These are phyloP conservation scores for Zaprionus bogoriensis DNA, from an alignment of 2,888 invertebrate species.

Conservation along the genomic window DNA sequence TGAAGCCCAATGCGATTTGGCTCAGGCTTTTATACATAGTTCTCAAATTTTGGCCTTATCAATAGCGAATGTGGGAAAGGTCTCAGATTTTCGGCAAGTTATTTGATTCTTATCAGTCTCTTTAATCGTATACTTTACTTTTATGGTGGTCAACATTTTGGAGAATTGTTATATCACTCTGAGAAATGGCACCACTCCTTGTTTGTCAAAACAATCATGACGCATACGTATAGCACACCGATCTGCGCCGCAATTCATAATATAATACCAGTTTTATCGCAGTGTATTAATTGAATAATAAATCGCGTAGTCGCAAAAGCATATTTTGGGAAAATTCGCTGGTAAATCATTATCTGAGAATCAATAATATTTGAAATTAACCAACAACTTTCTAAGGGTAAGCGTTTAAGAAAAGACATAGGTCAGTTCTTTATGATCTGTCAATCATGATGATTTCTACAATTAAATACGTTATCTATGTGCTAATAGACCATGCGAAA, in stretches of 20 bases:
- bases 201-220: slow-evolving; percentile 42
- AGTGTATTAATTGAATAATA: neutral
- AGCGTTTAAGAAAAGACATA: too few species aligned
- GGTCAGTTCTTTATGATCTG: too few species aligned
- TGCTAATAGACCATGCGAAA: neutral
- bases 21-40: slow-evolving; percentile 50
- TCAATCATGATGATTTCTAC: too few species aligned
- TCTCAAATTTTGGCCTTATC: slow-evolving; percentile 46
- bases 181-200: slow-evolving; percentile 2
- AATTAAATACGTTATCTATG: too few species aligned
- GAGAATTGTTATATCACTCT: slow-evolving; percentile 22
- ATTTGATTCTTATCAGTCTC: slow-evolving; percentile 25
- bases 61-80: slow-evolving; percentile 12
- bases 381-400: too few species aligned
- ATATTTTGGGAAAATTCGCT: too few species aligned
- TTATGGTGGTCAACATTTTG: slow-evolving; percentile 37
- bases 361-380: too few species aligned
- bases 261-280: neutral
- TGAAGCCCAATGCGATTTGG: neutral
- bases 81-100: slow-evolving; percentile 28
- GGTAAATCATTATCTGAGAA: too few species aligned
- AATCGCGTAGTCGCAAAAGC: too few species aligned
- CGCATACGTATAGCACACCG: slow-evolving; percentile 21
- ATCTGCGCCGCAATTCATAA: slow-evolving; percentile 3
- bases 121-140: slow-evolving; percentile 16